These are phyloP conservation scores for Drosophila asahinai DNA, from an alignment of 1,140 invertebrate genomes.

Conservation along the genomic window DNA sequence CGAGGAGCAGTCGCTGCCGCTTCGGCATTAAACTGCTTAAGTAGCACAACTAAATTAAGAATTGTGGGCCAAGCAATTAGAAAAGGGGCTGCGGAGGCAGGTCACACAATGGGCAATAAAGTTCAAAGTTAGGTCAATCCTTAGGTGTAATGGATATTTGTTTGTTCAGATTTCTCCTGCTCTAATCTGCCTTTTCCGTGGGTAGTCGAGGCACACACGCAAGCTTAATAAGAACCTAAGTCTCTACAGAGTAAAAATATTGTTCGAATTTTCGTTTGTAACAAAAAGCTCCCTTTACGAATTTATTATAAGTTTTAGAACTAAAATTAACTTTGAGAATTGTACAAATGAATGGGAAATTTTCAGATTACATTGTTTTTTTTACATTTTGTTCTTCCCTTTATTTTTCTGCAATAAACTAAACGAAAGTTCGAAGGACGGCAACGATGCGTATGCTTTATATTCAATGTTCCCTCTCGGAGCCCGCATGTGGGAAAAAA, in stretches of 20 bases:
- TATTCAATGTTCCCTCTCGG: slow-evolving; percentile 33
- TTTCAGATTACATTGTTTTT: background rate
- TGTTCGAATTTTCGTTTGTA: background rate
- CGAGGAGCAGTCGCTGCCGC: slow-evolving; percentile 26
- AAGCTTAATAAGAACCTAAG: background rate
- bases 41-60: slow-evolving; percentile 82
- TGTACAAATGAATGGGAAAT: background rate
- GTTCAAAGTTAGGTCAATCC: slow-evolving; percentile 61
- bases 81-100: slow-evolving; percentile 5
- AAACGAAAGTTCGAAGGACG: slow-evolving; percentile 19
- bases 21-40: slow-evolving; percentile 77
- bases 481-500: slow-evolving; percentile 24
- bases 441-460: slow-evolving; percentile 38
- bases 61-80: slow-evolving; percentile 67
- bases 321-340: background rate
- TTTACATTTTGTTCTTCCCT: too few species aligned
- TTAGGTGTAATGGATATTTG: slow-evolving; percentile 40
- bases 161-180: slow-evolving; percentile 24
- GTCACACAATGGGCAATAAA: slow-evolving; percentile 43
- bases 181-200: slow-evolving; percentile 7
- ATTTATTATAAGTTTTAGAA: background rate
- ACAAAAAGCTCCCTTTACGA: background rate
- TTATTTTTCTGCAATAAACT: slow-evolving; percentile 20
- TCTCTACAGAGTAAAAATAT: background rate
- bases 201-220: background rate